These are phyloP conservation scores for Leptopilina drosophilae DNA, from an alignment of 2,888 invertebrate species.

Conservation along the genomic window DNA sequence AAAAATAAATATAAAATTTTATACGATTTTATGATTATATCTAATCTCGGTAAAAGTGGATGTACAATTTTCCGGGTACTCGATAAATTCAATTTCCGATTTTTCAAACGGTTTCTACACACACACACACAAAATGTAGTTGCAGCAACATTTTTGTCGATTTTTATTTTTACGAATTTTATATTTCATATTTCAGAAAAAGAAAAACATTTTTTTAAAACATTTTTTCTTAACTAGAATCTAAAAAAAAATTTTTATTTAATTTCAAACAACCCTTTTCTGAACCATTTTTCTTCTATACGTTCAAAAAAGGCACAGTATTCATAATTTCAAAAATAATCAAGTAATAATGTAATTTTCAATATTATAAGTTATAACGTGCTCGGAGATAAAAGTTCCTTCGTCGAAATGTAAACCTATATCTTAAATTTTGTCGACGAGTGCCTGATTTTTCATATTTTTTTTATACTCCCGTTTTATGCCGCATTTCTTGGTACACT, in stretches of 20 bases:
- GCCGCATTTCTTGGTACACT: not conserved
- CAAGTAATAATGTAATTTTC: conserved; percentile 17
- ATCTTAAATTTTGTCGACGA: conserved; percentile 12
- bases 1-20: too few species aligned
- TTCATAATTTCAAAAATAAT: not conserved
- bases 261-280: not conserved
- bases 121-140: too few species aligned
- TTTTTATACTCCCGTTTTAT: not conserved
- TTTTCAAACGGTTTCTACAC: too few species aligned
- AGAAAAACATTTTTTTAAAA: too few species aligned
- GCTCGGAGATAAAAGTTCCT: not conserved
- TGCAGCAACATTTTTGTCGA: too few species aligned
- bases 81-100: too few species aligned
- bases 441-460: conserved; percentile 5
- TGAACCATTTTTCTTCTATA: too few species aligned
- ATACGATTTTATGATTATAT: too few species aligned
- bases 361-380: not conserved
- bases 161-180: too few species aligned
- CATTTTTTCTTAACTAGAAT: not conserved
- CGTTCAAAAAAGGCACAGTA: not conserved
- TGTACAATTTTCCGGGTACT: too few species aligned
- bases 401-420: not conserved
- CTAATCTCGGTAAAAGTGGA: too few species aligned
- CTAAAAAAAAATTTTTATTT: not conserved
- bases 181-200: too few species aligned